Evolutionary conservation across 2,797 vertebrate genomes (phyloP), one percentile per base, ranked within the genome.

Genomic region (Scomberomorus guttatus): DNA sequence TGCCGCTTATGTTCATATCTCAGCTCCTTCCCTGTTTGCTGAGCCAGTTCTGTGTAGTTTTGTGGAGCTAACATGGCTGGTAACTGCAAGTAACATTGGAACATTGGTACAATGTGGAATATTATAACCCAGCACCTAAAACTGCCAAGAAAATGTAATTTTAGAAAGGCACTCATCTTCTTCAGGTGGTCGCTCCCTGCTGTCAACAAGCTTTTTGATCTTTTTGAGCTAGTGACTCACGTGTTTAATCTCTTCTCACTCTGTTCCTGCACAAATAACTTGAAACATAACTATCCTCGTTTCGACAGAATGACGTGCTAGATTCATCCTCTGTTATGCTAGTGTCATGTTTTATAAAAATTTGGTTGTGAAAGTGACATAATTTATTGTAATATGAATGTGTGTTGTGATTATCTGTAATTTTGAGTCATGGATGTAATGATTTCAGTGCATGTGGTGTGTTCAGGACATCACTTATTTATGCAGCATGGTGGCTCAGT

Each of bases 181-280:
- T 79, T 67, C 64, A 77, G 77, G 64, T 77, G 25, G 65, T 71
- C 8, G 61, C 77, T 79, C 68, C 59, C 77, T 77, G 80, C 85
- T 90, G 88, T 89, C 86, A 88, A 80, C 79, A 84, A 75, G 59
- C 50, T 20, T 81, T 89, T 81, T 89, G 84, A 88, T 89, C 83
- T 81, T 82, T 81, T 67, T 59, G 72, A 87, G 83, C 74, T 57
- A 44, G 57, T 86, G 85, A 90, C 64, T 89, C 85, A 77, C 22
- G 20, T 84, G 77, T 82, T 66, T 87, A 86, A 85, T 91, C 83
- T 89, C 81, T 77, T 67, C 12, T 11, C 81, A 77, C 67, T 80
- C 44, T 79, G 73, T 76, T 22, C 62, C 70, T 55, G 62, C 70
- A 75, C 75, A 83, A 70, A 83, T 74, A 75, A 81, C 78, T 82